Percentiles rank a stretch among this genome's conserved stretches.
Evolutionary conservation across 1,140 invertebrate species (phyloP).

Genomic region (Parapsyche elsis): DNA sequence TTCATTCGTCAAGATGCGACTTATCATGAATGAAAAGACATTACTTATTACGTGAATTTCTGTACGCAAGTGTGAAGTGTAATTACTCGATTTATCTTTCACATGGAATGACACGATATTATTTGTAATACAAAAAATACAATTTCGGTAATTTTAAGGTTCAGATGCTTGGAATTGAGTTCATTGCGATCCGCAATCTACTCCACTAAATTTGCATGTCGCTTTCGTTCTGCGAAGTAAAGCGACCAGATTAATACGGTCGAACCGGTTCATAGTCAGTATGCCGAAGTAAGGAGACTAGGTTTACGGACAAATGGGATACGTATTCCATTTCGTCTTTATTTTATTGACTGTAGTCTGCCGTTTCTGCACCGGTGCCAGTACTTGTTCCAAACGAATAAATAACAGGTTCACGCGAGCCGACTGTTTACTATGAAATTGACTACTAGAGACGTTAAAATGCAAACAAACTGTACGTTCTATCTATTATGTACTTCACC

Average conservation of each 20-base stretch:
- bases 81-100: no score
- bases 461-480: slow-evolving; percentile 16
- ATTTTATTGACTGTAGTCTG: slow-evolving; percentile 37
- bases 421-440: neutral
- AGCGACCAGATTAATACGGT: neutral
- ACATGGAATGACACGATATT: neutral
- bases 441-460: neutral
- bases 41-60: no score
- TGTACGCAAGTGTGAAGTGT: no score
- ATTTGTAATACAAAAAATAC: no score
- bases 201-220: no score
- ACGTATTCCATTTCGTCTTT: slow-evolving; percentile 25
- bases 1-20: no score
- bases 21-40: no score
- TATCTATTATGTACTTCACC: no score
- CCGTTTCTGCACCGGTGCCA: neutral
- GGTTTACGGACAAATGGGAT: slow-evolving; percentile 28
- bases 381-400: slow-evolving; percentile 11
- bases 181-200: no score
- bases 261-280: neutral
- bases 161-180: no score
- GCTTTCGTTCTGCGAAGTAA: neutral
- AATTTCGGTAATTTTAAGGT: no score
- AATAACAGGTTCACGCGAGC: slow-evolving; percentile 21
- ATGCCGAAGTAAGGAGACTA: no score